Conservation (phyloP, 1,140 invertebrate genomes). For the Halictus rubicundus region DNA sequence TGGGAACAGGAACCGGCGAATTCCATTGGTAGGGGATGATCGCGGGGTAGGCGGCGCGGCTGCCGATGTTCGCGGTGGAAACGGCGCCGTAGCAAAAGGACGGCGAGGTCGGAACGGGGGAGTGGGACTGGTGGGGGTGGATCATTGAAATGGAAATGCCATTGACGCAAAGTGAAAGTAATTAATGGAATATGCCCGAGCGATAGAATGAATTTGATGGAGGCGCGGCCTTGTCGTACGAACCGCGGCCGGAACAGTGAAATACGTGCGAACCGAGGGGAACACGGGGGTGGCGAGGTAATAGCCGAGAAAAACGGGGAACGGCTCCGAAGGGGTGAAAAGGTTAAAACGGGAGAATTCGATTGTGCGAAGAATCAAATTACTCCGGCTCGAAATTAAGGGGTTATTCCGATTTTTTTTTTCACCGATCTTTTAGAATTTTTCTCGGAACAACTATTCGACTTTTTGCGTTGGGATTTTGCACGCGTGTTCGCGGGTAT, state of each 20-base stretch:
- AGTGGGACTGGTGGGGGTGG: conserved; percentile 40
- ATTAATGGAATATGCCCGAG: conserved; percentile 67
- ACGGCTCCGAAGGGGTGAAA: background rate
- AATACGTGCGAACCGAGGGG: conserved; percentile 20
- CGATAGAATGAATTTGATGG: conserved; percentile 66
- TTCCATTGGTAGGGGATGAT: conserved; percentile 49
- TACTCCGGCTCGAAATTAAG: background rate
- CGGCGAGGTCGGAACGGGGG: background rate
- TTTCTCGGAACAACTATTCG: too few relatives aligned
- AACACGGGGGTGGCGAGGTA: conserved; percentile 6
- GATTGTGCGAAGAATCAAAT: background rate
- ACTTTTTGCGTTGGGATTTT: too few relatives aligned
- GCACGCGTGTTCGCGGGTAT: too few relatives aligned
- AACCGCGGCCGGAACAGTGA: conserved; percentile 38
- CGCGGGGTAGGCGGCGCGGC: conserved; percentile 16
- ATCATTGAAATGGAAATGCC: conserved; percentile 70
- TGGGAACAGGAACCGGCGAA: conserved; percentile 43
- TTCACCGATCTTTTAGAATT: too few relatives aligned
- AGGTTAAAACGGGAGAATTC: conserved; percentile 7
- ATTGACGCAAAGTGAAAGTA: conserved; percentile 71
- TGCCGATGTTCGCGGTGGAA: conserved; percentile 41
- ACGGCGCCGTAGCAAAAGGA: conserved; percentile 36
- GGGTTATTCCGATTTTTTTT: too few relatives aligned
- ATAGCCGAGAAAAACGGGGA: background rate
- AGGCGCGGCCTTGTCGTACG: conserved; percentile 54